Percentiles rank a stretch among this genome's conserved stretches.
These are phyloP conservation scores for Trypoxylon attenuatum DNA, from an alignment of 2,888 invertebrate species.

Conservation along the genomic window DNA sequence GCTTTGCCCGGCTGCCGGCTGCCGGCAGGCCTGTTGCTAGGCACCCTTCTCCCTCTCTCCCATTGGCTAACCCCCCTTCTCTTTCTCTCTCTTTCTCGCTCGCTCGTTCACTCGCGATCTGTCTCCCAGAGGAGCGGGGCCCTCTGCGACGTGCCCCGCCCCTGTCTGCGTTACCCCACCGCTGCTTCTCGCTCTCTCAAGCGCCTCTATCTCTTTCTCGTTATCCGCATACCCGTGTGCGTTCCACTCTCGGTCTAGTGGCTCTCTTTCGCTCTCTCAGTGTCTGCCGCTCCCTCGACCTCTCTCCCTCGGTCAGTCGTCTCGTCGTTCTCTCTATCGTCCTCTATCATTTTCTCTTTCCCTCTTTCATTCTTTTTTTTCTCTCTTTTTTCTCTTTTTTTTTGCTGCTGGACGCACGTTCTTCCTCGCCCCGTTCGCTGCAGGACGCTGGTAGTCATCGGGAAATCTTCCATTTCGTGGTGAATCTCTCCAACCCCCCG, in stretches of 20 bases:
- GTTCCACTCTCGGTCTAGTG: conserved; percentile 12
- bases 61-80: conserved; percentile 23
- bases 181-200: conserved; percentile 43
- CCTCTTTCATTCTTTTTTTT: neutral
- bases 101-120: neutral
- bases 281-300: conserved; percentile 15
- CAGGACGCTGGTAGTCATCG: conserved; percentile 38
- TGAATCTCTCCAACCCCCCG: neutral
- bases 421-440: conserved; percentile 39
- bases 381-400: conserved; percentile 2
- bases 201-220: conserved; percentile 35
- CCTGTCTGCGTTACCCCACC: conserved; percentile 55
- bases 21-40: conserved; percentile 72
- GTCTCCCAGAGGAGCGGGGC: conserved; percentile 39
- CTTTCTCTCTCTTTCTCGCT: neutral
- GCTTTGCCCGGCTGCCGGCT: conserved; percentile 62
- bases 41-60: conserved; percentile 66
- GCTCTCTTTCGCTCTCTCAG: conserved; percentile 15
- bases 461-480: conserved; percentile 48
- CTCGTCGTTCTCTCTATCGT: neutral
- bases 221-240: conserved; percentile 9
- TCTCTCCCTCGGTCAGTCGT: conserved; percentile 5
- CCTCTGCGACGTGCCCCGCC: conserved; percentile 63
- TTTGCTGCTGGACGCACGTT: conserved; percentile 4
- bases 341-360: neutral